Conservation (phyloP, 2,888 invertebrate genomes). For the Coelopa pilipes region DNA sequence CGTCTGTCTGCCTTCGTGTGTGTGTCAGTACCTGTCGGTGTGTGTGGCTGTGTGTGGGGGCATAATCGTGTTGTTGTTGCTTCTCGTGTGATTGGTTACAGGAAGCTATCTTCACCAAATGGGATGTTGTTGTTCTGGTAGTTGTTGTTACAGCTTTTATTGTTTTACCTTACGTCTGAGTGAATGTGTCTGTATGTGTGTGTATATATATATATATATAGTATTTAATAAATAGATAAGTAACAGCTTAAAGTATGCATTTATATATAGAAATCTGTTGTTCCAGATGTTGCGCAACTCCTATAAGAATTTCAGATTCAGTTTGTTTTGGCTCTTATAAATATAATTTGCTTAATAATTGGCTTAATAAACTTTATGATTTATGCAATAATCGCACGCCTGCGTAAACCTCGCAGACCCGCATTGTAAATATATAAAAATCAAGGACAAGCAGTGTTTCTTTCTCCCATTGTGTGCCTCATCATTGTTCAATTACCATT, state of each 20-base stretch:
- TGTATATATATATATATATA: background rate
- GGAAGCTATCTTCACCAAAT: too few species aligned
- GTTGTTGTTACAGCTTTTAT: background rate
- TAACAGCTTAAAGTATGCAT: conserved; percentile 28
- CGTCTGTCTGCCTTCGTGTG: conserved; percentile 26
- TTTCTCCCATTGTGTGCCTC: conserved; percentile 3
- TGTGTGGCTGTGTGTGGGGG: background rate
- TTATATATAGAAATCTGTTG: conserved; percentile 14
- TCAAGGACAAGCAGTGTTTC: conserved; percentile 45
- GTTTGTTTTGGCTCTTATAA: conserved; percentile 20
- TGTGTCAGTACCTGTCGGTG: background rate
- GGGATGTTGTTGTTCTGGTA: background rate
- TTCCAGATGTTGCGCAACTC: conserved; percentile 17
- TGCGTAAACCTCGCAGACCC: conserved; percentile 17
- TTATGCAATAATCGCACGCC: conserved; percentile 11
- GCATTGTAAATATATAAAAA: conserved; percentile 45
- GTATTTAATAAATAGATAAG: background rate
- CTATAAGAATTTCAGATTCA: conserved; percentile 15
- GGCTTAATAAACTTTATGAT: conserved; percentile 11
- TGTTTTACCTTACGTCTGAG: background rate
- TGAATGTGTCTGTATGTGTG: background rate
- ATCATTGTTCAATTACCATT: conserved; percentile 37
- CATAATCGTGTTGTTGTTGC: background rate
- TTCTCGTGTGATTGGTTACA: background rate
- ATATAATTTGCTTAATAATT: background rate